Base-by-base conservation (phyloP, 2,113 vertebrate genomes). In the Apodemus sylvaticus region DNA sequence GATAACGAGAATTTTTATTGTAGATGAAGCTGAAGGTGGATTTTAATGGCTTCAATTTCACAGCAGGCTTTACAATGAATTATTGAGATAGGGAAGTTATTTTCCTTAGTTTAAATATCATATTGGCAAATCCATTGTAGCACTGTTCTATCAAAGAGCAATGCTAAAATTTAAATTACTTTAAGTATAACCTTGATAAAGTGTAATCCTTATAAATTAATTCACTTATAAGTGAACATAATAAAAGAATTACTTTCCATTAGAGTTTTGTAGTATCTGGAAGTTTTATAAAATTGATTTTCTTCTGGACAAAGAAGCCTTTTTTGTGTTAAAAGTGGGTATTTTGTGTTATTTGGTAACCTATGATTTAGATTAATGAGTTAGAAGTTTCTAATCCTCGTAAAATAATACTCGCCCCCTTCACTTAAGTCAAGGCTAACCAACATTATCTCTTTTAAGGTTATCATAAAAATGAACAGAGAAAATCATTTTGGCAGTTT, bases 251-350 rank as follows among this genome's bases (percentile, higher is more conserved):
- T 96, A 58, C 53, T 89, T 96, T 94, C 87, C 79, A 48, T 97
- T 94, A 95, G 78, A 94, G 48, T 96, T 94, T 77, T 83, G 20
- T 94, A 90, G 71, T 89, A 20, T 95, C 70, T 93, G 64, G 77
- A 68, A 89, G 77, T 96, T 97, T 93, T 96, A 90, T 82, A 93
- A 97, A 97, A 96, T 96, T 91, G 76, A 93, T 89, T 97, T 95
- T 53, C 88, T 96, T 97, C 74, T 86, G 93, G 93, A 95, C 64
- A 87, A 89, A 95, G 89, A 92, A 79, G 87, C 90, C 90, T 87
- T 97, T 97, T 97, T 93, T 97, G 82, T 93, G 86, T 96, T 93
- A 86, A 97, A 92, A 64, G 29, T 71, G 34, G 39, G 48, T 85
- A 91, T 94, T 97, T 96, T 95, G 71, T 96, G 92, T 96, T 89